These are phyloP conservation scores for Laticauda colubrina DNA, from an alignment of 2,113 vertebrate genomes.

Conservation along the genomic window DNA sequence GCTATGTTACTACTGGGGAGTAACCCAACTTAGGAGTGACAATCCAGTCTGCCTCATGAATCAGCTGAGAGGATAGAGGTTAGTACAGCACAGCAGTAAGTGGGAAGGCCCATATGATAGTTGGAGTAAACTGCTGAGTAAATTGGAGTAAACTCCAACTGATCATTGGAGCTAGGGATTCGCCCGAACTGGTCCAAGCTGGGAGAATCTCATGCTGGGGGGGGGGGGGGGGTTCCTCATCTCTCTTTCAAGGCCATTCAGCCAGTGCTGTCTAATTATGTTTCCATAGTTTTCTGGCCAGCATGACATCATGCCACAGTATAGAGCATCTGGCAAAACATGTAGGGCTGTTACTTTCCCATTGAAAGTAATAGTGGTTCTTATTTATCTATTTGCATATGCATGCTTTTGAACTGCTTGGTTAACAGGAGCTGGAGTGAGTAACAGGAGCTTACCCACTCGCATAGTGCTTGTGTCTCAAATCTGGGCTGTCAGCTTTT, in stretches of 20 bases:
- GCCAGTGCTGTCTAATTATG: background rate
- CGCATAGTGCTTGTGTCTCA: background rate
- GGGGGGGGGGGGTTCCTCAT: background rate
- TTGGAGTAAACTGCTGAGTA: too few species aligned
- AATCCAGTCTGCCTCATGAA: too few species aligned
- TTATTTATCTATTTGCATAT: background rate
- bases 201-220: too few species aligned
- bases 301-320: background rate
- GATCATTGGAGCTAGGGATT: too few species aligned
- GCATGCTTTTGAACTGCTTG: background rate
- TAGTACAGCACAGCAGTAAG: too few species aligned
- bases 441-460: background rate
- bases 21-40: too few species aligned
- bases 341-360: background rate
- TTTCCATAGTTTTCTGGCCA: background rate
- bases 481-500: background rate
- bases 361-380: background rate
- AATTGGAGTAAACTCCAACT: too few species aligned
- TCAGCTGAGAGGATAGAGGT: too few species aligned
- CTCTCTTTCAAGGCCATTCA: background rate
- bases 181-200: too few species aligned
- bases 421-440: background rate
- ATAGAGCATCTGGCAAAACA: background rate
- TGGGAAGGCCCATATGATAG: too few species aligned
- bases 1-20: too few species aligned